phyloP scores from a whole-genome alignment of 2,797 vertebrate genomes.

The Microchirus variegatus region DNA sequence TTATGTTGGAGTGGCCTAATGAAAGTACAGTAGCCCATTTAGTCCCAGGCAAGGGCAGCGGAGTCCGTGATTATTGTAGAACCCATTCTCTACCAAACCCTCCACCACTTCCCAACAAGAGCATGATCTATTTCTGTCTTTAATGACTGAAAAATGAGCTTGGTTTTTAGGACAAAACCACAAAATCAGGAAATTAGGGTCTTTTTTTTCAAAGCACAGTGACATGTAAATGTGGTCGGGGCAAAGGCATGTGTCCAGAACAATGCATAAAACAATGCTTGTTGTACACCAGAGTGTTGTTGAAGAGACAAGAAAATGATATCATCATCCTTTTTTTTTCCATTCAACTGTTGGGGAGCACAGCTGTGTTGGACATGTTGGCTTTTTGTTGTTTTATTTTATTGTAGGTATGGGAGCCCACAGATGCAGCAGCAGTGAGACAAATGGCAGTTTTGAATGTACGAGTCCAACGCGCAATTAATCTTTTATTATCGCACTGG shows the following conservation, averaged over 20 bases:
- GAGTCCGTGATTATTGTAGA: constrained; percentile 54
- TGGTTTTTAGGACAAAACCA: constrained; percentile 7
- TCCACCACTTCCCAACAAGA: constrained; percentile 15
- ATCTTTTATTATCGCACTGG: constrained; percentile 16
- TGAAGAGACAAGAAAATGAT: neutral
- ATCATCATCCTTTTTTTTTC: neutral
- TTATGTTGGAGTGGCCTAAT: constrained; percentile 58
- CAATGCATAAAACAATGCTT: neutral
- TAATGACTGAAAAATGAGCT: constrained; percentile 33
- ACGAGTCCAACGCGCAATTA: constrained; percentile 2
- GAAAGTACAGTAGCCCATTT: constrained; percentile 69
- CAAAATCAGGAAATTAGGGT: constrained; percentile 8
- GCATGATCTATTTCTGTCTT: constrained; percentile 38
- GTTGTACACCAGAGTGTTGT: neutral
- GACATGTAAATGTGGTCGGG: neutral
- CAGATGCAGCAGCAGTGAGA: neutral
- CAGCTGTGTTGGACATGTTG: neutral
- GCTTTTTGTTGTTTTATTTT: neutral
- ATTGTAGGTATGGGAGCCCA: neutral
- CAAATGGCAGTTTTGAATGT: constrained; percentile 18
- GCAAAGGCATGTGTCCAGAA: constrained; percentile 1
- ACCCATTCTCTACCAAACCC: constrained; percentile 22
- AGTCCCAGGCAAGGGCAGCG: constrained; percentile 51
- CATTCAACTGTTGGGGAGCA: neutral
- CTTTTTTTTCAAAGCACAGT: constrained; percentile 13